phyloP scores from a whole-genome alignment of 2,113 vertebrate species.

The Erythrocercus mccallii region DNA sequence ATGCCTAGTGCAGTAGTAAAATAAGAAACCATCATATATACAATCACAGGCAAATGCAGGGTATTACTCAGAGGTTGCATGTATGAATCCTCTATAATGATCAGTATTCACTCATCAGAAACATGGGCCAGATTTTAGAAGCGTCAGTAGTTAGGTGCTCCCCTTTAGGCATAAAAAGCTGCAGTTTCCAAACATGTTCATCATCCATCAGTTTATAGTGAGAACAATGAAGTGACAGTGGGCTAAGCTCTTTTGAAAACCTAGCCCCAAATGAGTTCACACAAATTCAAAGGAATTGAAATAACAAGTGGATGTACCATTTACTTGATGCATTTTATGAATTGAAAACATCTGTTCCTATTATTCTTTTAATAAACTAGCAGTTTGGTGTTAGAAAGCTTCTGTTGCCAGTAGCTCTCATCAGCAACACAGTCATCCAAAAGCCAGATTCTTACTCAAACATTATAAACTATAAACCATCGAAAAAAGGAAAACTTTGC shows the following conservation, averaged over 20 bases:
- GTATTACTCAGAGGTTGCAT: not conserved
- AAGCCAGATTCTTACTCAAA: not conserved
- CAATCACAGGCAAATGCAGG: not conserved
- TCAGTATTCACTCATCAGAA: conserved; percentile 21
- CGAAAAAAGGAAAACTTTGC: not conserved
- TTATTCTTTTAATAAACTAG: conserved; percentile 50
- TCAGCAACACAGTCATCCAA: not conserved
- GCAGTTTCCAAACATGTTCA: not conserved
- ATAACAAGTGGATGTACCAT: conserved; percentile 51
- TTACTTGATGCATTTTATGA: conserved; percentile 30
- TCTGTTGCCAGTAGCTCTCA: conserved; percentile 1
- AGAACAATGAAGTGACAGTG: conserved; percentile 2
- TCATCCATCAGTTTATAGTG: not conserved
- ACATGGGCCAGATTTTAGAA: not conserved
- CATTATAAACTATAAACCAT: not conserved
- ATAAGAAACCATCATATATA: conserved; percentile 28
- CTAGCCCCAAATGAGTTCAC: conserved; percentile 30
- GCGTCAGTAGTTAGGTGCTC: not conserved
- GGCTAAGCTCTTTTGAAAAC: conserved; percentile 38
- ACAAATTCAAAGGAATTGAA: conserved; percentile 50
- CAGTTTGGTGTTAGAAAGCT: not conserved
- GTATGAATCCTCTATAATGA: conserved; percentile 29
- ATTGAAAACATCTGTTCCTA: conserved; percentile 55
- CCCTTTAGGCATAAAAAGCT: conserved; percentile 21
- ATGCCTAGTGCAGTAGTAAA: conserved; percentile 36